These are phyloP conservation scores for Clarias fuscus DNA, from an alignment of 2,797 vertebrate genomes.

Conservation along the genomic window DNA sequence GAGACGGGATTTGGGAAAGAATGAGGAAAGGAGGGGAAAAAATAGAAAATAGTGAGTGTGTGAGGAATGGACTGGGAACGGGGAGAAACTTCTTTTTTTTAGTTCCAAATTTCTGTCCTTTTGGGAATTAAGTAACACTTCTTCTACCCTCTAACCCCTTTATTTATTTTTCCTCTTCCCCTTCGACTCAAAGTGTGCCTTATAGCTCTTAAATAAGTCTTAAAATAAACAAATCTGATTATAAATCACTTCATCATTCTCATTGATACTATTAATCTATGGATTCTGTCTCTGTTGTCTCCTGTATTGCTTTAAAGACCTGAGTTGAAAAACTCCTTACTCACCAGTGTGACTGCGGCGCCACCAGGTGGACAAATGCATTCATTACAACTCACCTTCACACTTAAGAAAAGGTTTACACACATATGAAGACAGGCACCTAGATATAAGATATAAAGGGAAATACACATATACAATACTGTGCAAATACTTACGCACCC, in stretches of 20 bases:
- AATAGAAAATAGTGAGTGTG: background rate
- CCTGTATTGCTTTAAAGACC: background rate
- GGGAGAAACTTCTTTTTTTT: background rate
- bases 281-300: background rate
- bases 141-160: background rate
- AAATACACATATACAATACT: no score
- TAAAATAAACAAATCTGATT: no score
- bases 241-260: background rate
- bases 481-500: no score
- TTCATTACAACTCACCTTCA: conserved; percentile 7
- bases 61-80: background rate
- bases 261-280: background rate
- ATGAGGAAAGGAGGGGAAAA: no score
- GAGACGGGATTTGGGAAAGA: background rate
- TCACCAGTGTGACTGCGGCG: conserved; percentile 16
- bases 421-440: no score
- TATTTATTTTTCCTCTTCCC: background rate
- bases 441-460: no score
- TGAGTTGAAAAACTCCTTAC: background rate
- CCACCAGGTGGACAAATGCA: conserved; percentile 11
- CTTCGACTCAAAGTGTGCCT: no score
- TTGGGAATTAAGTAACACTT: background rate
- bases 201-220: background rate
- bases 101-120: background rate
- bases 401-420: background rate